phyloP scores from a whole-genome alignment of 2,888 invertebrate genomes.

The Stratiomys singularior region DNA sequence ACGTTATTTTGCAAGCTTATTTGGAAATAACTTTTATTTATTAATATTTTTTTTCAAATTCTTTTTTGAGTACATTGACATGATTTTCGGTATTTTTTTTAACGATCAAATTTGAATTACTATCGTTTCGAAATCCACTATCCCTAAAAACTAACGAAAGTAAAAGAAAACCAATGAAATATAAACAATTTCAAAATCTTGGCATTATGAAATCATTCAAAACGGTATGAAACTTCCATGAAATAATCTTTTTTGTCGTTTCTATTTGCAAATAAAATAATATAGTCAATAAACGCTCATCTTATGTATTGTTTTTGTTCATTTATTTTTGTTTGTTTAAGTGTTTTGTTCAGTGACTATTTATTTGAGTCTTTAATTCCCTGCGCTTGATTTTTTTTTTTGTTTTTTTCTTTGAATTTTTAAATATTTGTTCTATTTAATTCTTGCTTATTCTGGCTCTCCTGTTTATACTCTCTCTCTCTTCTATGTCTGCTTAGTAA shows the following conservation, averaged over 20 bases:
- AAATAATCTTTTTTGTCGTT: too few relatives aligned
- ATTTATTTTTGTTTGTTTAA: too few relatives aligned
- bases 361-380: constrained; percentile 32
- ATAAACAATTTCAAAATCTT: too few relatives aligned
- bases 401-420: neutral
- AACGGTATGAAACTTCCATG: too few relatives aligned
- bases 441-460: neutral
- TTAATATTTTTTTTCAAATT: constrained; percentile 6
- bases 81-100: too few relatives aligned
- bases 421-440: neutral
- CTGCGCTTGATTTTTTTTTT: constrained; percentile 29
- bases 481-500: neutral
- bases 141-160: neutral
- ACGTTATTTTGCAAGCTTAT: neutral
- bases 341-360: constrained; percentile 6
- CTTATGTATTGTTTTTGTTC: too few relatives aligned
- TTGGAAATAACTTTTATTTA: neutral
- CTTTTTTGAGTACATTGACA: too few relatives aligned
- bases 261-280: too few relatives aligned
- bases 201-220: too few relatives aligned
- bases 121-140: constrained; percentile 10
- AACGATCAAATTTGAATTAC: too few relatives aligned
- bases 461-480: neutral
- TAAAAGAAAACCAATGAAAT: too few relatives aligned
- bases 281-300: too few relatives aligned